These are phyloP conservation scores for Microtus richardsoni DNA, from an alignment of 2,113 vertebrate species.

Conservation along the genomic window DNA sequence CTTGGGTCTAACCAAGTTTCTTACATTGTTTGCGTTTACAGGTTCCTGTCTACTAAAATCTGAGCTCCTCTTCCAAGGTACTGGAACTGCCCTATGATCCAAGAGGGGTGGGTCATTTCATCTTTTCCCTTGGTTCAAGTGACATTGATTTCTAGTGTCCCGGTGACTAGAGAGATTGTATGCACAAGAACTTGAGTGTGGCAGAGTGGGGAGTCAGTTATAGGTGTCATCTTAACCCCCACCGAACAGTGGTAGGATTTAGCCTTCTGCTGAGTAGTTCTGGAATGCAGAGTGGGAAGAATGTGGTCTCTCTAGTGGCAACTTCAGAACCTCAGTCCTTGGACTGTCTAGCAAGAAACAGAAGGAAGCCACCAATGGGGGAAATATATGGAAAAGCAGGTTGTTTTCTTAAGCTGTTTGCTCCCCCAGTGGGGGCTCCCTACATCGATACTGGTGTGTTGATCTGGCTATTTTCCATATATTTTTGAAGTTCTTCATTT, in stretches of 20 bases:
- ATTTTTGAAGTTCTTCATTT: constrained; percentile 63
- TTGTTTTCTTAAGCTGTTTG: constrained; percentile 62
- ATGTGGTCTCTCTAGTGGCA: constrained; percentile 73
- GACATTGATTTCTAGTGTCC: neutral
- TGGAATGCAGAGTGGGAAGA: constrained; percentile 71
- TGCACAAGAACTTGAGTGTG: neutral
- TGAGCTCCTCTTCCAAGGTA: neutral
- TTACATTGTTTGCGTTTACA: constrained; percentile 1
- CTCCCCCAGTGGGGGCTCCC: constrained; percentile 15
- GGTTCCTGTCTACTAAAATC: neutral
- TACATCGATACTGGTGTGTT: constrained; percentile 3
- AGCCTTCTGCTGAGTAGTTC: constrained; percentile 76
- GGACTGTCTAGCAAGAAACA: constrained; percentile 57
- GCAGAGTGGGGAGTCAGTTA: constrained; percentile 33
- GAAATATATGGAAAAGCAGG: constrained; percentile 59
- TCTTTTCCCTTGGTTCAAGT: constrained; percentile 39
- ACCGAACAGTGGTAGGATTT: constrained; percentile 81
- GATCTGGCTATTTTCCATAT: constrained; percentile 12
- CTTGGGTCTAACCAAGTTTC: neutral
- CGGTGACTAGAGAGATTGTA: neutral
- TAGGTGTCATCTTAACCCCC: constrained; percentile 73
- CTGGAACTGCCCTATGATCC: neutral
- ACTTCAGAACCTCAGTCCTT: constrained; percentile 78
- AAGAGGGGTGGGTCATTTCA: neutral
- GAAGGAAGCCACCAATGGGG: constrained; percentile 43